phyloP scores from a whole-genome alignment of 1,140 invertebrate genomes.

The Himalopsyche phryganea region DNA sequence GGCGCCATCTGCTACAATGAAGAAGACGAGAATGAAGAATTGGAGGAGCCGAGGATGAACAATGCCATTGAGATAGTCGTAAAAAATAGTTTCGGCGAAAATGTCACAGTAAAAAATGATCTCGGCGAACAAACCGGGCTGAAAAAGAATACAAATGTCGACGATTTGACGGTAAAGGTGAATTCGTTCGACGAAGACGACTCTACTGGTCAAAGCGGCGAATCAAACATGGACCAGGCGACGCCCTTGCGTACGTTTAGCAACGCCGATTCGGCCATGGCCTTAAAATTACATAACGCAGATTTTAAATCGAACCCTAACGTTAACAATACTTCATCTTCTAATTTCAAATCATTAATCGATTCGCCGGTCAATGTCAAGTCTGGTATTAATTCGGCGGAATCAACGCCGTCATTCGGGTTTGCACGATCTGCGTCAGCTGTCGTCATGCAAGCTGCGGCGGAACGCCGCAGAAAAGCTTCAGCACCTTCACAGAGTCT shows the following conservation, averaged over 20 bases:
- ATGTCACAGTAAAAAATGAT: not conserved
- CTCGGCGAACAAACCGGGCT: not conserved
- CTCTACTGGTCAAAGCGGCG: too few species aligned
- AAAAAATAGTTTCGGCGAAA: not conserved
- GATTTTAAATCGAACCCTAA: not conserved
- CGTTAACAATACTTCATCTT: not conserved
- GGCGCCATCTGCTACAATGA: conserved; percentile 26
- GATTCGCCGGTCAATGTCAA: conserved; percentile 5
- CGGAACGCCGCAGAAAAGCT: conserved; percentile 43
- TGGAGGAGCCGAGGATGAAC: not conserved
- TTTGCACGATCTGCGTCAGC: conserved; percentile 55
- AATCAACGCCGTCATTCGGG: conserved; percentile 25
- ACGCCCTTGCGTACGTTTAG: not conserved
- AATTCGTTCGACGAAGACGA: not conserved
- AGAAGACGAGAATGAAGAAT: conserved; percentile 23
- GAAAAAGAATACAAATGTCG: too few species aligned
- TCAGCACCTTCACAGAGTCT: conserved; percentile 37
- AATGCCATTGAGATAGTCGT: not conserved
- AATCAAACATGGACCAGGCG: conserved; percentile 13
- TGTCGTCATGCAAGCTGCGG: conserved; percentile 41
- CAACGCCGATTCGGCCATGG: not conserved
- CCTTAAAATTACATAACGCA: not conserved
- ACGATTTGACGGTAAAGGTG: not conserved
- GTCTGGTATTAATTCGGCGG: conserved; percentile 8
- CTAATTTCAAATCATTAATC: not conserved